A percentile compares a stretch with the other conserved stretches of the same genome.
These are phyloP conservation scores for Artibeus lituratus DNA, from an alignment of 2,797 vertebrate genomes.

Conservation along the genomic window DNA sequence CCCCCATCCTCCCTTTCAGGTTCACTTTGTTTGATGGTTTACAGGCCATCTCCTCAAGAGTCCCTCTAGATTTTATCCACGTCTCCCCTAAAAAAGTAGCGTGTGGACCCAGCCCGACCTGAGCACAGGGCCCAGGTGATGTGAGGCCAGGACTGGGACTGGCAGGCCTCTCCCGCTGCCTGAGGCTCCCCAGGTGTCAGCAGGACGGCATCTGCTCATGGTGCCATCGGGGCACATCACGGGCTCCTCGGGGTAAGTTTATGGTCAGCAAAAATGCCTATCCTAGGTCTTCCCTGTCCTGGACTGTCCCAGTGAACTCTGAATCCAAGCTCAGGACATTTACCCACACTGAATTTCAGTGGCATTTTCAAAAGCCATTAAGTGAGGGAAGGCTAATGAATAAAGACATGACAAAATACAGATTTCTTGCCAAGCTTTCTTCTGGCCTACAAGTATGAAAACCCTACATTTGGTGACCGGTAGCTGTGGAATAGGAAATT, in stretches of 20 bases:
- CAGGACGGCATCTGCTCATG: not conserved
- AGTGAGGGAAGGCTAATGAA: not conserved
- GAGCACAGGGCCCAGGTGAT: not conserved
- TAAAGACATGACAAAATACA: not conserved
- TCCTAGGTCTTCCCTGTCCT: not conserved
- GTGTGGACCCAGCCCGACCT: not conserved
- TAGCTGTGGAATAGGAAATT: not conserved
- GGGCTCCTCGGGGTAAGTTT: not conserved
- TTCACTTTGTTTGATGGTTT: not conserved
- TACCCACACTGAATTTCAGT: conserved; percentile 3
- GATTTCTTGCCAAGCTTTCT: not conserved
- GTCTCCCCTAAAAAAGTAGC: not conserved
- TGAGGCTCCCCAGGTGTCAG: not conserved
- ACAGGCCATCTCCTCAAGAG: not conserved
- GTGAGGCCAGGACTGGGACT: not conserved
- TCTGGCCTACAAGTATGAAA: not conserved
- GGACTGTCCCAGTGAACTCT: not conserved
- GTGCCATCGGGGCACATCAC: not conserved
- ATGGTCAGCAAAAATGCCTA: not conserved
- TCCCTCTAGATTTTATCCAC: not conserved
- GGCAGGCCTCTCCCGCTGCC: not conserved
- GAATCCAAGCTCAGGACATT: not conserved
- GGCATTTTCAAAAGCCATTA: not conserved
- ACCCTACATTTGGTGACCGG: not conserved
- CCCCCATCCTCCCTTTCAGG: not conserved